phyloP scores from a whole-genome alignment of 2,888 invertebrate genomes.

The Ornithoptera priamus region DNA sequence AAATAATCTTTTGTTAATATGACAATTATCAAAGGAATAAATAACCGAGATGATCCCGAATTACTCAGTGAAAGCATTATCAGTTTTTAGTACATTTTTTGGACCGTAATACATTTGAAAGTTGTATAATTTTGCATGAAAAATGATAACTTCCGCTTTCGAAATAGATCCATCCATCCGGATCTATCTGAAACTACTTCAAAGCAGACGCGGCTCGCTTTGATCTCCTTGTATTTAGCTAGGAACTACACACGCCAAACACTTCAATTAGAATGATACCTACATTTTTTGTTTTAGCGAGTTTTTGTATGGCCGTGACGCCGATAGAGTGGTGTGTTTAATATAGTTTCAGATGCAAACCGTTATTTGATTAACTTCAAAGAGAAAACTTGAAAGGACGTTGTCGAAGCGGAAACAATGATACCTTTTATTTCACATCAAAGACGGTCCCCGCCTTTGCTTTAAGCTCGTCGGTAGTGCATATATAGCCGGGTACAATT shows the following conservation, averaged over 20 bases:
- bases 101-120: background rate
- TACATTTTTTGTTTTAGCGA: constrained; percentile 53
- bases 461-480: constrained; percentile 48
- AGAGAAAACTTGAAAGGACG: constrained; percentile 65
- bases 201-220: constrained; percentile 61
- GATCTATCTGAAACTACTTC: constrained; percentile 48
- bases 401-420: constrained; percentile 65
- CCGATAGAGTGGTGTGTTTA: constrained; percentile 52
- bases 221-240: constrained; percentile 66
- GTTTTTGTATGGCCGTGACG: constrained; percentile 48
- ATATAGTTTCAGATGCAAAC: constrained; percentile 60
- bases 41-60: too few species aligned
- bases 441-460: constrained; percentile 54
- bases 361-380: constrained; percentile 70
- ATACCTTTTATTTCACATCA: constrained; percentile 70
- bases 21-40: too few species aligned
- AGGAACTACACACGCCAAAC: constrained; percentile 55
- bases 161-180: constrained; percentile 37
- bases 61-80: too few species aligned
- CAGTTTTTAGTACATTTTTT: background rate
- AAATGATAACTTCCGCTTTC: constrained; percentile 47
- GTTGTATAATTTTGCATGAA: constrained; percentile 31
- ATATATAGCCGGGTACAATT: constrained; percentile 41
- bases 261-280: constrained; percentile 59
- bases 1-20: too few species aligned